A percentile compares a stretch with the other conserved stretches of the same genome.
Evolutionary conservation across 1,140 invertebrate species (phyloP).

Genomic region (Hyles euphorbiae): DNA sequence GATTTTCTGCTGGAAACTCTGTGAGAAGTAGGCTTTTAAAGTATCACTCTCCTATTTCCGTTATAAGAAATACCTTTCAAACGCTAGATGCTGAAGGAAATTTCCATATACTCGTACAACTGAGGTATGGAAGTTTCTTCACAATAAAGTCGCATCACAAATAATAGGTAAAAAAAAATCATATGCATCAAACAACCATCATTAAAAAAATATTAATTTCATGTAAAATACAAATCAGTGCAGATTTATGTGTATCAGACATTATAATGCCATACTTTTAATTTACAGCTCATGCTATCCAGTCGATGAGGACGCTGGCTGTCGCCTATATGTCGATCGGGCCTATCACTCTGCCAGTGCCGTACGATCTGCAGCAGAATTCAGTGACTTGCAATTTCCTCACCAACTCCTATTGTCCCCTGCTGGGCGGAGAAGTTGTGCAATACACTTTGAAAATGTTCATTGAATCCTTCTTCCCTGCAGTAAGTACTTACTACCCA

Average conservation of each 20-base stretch:
- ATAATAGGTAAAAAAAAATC: no score
- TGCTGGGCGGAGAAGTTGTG: conserved; percentile 31
- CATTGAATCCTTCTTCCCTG: conserved; percentile 35
- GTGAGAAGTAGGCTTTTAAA: no score
- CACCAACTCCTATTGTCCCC: conserved; percentile 40
- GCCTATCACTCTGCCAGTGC: conserved; percentile 17
- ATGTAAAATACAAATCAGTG: background rate
- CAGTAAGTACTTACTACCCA: conserved; percentile 25
- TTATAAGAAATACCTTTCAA: no score
- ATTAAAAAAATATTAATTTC: background rate
- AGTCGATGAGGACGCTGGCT: conserved; percentile 31
- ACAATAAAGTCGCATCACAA: no score
- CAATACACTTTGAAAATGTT: conserved; percentile 39
- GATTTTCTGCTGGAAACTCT: no score
- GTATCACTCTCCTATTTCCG: no score
- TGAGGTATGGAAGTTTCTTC: no score
- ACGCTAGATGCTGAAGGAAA: no score
- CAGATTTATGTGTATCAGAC: background rate
- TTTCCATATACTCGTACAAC: no score
- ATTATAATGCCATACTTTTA: no score
- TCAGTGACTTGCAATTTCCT: conserved; percentile 43
- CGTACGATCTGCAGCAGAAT: conserved; percentile 29
- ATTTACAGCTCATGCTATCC: conserved; percentile 29
- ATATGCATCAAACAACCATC: no score
- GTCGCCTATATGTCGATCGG: conserved; percentile 22